Evolutionary conservation across 1,140 invertebrate species (phyloP).

Genomic region (Bombus confusus): DNA sequence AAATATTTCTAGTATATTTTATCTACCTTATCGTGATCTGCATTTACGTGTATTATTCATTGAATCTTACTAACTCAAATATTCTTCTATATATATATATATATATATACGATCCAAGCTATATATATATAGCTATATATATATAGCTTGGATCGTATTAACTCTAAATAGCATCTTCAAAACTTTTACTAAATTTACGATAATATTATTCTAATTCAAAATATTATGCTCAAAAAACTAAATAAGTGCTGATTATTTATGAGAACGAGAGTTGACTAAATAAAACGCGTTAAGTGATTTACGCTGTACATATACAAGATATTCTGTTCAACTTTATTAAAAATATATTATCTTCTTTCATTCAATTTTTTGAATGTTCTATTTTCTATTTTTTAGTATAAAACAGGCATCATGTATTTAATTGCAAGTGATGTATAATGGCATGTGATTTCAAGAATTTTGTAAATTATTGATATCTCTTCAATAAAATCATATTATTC

Average conservation of each 20-base stretch:
- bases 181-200: not conserved
- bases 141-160: not conserved
- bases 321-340: conserved; percentile 3
- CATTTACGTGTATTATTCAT: not conserved
- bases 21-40: not conserved
- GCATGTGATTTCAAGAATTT: not conserved
- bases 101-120: too few species aligned
- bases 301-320: conserved; percentile 1
- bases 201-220: not conserved
- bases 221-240: not conserved
- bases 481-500: not conserved
- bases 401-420: not conserved
- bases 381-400: not conserved
- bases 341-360: conserved; percentile 15
- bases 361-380: not conserved
- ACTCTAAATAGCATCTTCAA: not conserved
- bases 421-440: not conserved
- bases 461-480: not conserved
- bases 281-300: conserved; percentile 19
- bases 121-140: too few species aligned
- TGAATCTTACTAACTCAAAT: not conserved
- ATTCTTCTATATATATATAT: not conserved
- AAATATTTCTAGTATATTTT: conserved; percentile 4
- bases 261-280: not conserved
- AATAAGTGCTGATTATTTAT: not conserved